Conservation (phyloP, 2,797 vertebrate genomes). For the Atherinosoma microstoma region DNA sequence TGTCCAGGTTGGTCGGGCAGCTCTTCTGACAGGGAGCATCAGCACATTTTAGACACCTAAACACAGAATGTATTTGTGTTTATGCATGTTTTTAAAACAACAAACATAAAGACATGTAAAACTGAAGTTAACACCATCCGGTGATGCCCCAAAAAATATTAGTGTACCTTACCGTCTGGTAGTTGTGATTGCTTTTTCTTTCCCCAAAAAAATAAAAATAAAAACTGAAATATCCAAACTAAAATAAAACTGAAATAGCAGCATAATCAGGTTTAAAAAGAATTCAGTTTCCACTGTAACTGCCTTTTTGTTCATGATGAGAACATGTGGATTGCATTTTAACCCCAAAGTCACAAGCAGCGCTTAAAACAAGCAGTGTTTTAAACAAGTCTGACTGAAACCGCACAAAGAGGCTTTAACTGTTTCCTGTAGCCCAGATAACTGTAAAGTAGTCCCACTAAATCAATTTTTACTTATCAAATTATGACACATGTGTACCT, state of each 20-base stretch:
- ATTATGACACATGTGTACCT: neutral
- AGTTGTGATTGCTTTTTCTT: neutral
- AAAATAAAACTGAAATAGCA: too few relatives aligned
- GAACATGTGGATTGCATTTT: too few relatives aligned
- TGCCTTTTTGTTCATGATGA: too few relatives aligned
- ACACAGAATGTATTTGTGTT: slow-evolving; percentile 23
- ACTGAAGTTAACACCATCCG: neutral
- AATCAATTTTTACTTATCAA: too few relatives aligned
- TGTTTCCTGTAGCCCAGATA: too few relatives aligned
- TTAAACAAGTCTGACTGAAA: too few relatives aligned
- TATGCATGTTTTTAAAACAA: neutral
- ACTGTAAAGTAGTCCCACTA: too few relatives aligned
- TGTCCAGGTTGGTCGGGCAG: slow-evolving; percentile 94
- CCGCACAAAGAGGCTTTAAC: too few relatives aligned
- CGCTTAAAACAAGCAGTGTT: too few relatives aligned
- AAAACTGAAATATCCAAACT: neutral
- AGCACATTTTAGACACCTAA: slow-evolving; percentile 93
- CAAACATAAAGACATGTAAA: neutral
- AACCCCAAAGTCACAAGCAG: too few relatives aligned
- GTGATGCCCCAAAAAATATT: neutral
- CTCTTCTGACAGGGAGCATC: slow-evolving; percentile 98
- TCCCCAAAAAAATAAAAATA: neutral
- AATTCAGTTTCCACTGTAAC: too few relatives aligned
- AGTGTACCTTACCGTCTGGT: neutral
- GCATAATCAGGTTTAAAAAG: too few relatives aligned